Evolutionary conservation across 2,113 vertebrate genomes (phyloP).

Genomic region (Lophius piscatorius): DNA sequence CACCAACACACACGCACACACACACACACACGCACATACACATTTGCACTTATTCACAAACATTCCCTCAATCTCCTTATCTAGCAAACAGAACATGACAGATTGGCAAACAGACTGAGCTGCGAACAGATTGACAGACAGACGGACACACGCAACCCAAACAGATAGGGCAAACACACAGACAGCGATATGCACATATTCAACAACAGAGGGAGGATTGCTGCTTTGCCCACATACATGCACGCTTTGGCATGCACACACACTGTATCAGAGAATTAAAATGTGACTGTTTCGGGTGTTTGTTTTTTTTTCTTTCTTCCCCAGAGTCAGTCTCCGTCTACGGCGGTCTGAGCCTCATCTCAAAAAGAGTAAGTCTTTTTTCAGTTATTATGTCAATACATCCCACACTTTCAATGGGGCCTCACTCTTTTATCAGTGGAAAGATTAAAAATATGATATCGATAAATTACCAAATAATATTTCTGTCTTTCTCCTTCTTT

Average conservation of each 20-base stretch:
- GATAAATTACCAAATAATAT: too few relatives aligned
- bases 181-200: conserved; percentile 53
- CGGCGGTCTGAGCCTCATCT: conserved; percentile 66
- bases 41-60: conserved; percentile 22
- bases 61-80: conserved; percentile 59
- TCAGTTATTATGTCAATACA: too few relatives aligned
- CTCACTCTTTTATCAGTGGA: background rate
- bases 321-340: conserved; percentile 72
- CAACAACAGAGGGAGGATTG: conserved; percentile 57
- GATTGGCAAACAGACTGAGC: conserved; percentile 73
- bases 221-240: background rate
- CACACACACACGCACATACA: conserved; percentile 4
- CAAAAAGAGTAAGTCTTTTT: conserved; percentile 52
- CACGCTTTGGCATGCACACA: conserved; percentile 1
- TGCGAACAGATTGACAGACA: conserved; percentile 73
- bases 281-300: conserved; percentile 32
- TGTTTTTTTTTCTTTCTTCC: background rate
- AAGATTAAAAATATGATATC: too few relatives aligned
- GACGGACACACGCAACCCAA: conserved; percentile 54
- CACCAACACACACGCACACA: conserved; percentile 14
- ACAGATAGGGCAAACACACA: conserved; percentile 68
- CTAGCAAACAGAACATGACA: conserved; percentile 72
- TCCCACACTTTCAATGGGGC: too few relatives aligned
- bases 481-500: too few relatives aligned
- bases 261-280: conserved; percentile 12